phyloP scores from a whole-genome alignment of 2,888 invertebrate genomes.

The Diaphora mendica region DNA sequence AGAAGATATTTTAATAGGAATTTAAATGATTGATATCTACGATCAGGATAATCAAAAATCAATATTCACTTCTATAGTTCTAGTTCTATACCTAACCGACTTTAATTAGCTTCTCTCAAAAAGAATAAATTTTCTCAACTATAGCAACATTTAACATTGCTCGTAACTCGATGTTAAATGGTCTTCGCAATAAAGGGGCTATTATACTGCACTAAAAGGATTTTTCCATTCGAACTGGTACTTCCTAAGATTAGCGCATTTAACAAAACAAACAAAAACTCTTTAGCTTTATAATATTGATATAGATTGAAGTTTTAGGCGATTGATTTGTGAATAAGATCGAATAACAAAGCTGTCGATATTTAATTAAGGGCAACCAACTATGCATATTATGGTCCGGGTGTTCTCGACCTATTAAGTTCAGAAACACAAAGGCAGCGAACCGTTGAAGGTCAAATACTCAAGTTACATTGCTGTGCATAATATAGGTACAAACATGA shows the following conservation, averaged over 20 bases:
- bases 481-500: conserved; percentile 29
- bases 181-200: no score
- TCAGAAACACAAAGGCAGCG: conserved; percentile 66
- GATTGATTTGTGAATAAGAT: background rate
- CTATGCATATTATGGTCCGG: conserved; percentile 44
- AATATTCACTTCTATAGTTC: background rate
- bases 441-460: conserved; percentile 69
- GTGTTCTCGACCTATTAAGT: conserved; percentile 65
- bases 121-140: no score
- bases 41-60: background rate
- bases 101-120: background rate
- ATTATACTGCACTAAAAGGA: no score
- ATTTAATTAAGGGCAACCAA: conserved; percentile 55
- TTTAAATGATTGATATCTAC: background rate
- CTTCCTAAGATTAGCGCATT: no score
- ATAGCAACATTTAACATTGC: no score
- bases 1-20: background rate
- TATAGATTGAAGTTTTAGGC: background rate
- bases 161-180: no score
- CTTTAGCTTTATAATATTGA: no score
- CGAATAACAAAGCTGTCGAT: conserved; percentile 43
- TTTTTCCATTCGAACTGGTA: no score
- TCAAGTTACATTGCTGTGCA: conserved; percentile 62
- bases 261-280: no score
- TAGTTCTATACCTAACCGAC: background rate